Base-by-base conservation (phyloP, 2,888 invertebrate genomes). In the Latrodectus elegans region DNA sequence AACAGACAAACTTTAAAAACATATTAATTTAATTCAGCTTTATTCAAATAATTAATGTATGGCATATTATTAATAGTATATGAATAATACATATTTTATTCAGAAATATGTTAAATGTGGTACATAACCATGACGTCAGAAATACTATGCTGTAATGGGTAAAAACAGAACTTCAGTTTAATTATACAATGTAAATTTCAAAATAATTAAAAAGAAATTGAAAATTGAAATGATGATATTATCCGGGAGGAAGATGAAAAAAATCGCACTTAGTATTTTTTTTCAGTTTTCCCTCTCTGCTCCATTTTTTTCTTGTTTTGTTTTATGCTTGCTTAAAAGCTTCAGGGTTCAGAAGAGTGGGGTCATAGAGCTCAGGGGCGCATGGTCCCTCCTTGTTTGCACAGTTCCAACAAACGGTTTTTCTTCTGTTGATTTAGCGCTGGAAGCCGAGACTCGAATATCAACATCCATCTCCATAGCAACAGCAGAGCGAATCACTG, bases 391-490 rank as follows among this genome's bases (percentile, higher is more conserved):
- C 26, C 67, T 73, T 88, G 87, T 88, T 88, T 88, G 87, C 74
- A 74, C 77, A 67, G 72, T 72, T 81, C 76, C 72, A 87, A 87
- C 81, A 87, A 87, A 87, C 86, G 81, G 70, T 77, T 81, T 38
- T 72, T 64, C 77, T 67, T 77, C 38, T 88, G 87, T 88, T 88
- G 87, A 88, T 83, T 88, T 82, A 88, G 78, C 70, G 80, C 55
- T 78, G 87, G 87, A 77, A 86, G 86, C 86, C 79, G 74, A 80
- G 86, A 70, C 74, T 67, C 81, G 81, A 87, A 87, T 87, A 87
- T 87, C 81, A 87, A 87, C 81, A 87, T 82, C 68, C 52, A 68
- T 68, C 71, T 55, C 83, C 74, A 73, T 88, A 74, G 87, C 87
- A 88, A 88, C 87, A 82, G 87, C 77, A 73, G 67, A 78, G 80